Percentiles rank a stretch among this genome's conserved stretches.
Conservation (phyloP, 2,113 vertebrate species). For the Marmota monax region DNA sequence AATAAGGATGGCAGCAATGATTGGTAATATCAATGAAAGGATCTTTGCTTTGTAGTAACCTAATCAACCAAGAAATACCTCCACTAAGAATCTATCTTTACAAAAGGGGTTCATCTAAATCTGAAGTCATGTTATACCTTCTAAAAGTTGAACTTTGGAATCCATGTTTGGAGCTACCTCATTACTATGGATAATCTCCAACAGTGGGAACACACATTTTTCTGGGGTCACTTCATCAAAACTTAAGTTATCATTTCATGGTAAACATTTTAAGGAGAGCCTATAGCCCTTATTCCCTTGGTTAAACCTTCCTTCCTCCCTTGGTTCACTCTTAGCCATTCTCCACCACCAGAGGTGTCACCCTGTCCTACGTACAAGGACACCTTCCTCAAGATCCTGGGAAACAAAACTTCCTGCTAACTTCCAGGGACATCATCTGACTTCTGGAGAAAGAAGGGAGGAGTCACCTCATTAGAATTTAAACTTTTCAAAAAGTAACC, state of each 20-base stretch:
- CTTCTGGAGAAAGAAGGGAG: not conserved
- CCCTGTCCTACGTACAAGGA: not conserved
- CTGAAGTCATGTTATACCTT: not conserved
- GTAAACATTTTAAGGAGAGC: not conserved
- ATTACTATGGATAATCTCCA: not conserved
- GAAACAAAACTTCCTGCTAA: not conserved
- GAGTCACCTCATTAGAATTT: not conserved
- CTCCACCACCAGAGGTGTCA: accelerated
- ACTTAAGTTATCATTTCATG: not conserved
- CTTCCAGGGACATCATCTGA: not conserved
- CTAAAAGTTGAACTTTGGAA: slow-evolving; percentile 12
- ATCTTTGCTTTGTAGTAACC: not conserved
- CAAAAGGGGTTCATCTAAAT: not conserved
- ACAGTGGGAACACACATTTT: not conserved
- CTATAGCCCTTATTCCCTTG: not conserved
- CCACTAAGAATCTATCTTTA: not conserved
- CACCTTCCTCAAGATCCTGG: not conserved
- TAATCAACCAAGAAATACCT: not conserved
- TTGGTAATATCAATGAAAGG: not conserved
- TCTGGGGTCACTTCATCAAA: not conserved
- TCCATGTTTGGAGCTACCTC: not conserved
- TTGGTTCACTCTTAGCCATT: not conserved
- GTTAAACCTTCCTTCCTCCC: not conserved
- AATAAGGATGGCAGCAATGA: not conserved
- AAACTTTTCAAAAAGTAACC: not conserved